A percentile compares a stretch with the other conserved stretches of the same genome.
Conservation (phyloP, 2,888 invertebrate species). For the Trachelus stipa region DNA sequence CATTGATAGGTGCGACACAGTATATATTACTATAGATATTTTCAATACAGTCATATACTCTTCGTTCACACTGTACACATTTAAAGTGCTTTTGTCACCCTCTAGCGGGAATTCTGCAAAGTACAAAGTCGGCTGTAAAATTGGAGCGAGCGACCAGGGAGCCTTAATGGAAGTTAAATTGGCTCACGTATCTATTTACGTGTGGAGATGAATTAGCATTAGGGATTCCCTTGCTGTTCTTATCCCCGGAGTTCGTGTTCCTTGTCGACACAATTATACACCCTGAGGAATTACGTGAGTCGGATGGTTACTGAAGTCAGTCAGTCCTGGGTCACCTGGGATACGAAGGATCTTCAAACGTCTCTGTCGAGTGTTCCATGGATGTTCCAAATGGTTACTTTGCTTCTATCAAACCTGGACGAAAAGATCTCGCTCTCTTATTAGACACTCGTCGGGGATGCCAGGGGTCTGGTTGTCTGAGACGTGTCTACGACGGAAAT, state of each 20-base stretch:
- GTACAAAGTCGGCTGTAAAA: not conserved
- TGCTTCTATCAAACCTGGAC: not conserved
- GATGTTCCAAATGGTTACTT: not conserved
- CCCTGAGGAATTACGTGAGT: not conserved
- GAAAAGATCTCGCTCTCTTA: not conserved
- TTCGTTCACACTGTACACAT: not conserved
- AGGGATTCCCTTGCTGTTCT: not conserved
- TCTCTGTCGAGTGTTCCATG: not conserved
- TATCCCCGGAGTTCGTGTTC: not conserved
- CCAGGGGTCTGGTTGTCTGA: slow-evolving; percentile 39
- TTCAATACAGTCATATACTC: not conserved
- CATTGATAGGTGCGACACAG: slow-evolving; percentile 68
- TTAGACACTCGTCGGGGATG: slow-evolving; percentile 10
- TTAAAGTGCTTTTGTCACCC: not conserved
- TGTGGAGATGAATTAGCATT: not conserved
- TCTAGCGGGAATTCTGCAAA: not conserved
- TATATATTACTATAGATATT: not conserved
- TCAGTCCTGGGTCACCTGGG: not conserved
- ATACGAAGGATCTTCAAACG: not conserved
- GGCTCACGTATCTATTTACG: not conserved
- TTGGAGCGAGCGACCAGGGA: not conserved
- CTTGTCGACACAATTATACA: not conserved
- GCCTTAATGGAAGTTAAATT: not conserved
- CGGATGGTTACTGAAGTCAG: not conserved
- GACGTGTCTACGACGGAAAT: slow-evolving; percentile 48